These are phyloP conservation scores for Stenchaetothrips biformis DNA, from an alignment of 2,888 invertebrate species.

Conservation along the genomic window DNA sequence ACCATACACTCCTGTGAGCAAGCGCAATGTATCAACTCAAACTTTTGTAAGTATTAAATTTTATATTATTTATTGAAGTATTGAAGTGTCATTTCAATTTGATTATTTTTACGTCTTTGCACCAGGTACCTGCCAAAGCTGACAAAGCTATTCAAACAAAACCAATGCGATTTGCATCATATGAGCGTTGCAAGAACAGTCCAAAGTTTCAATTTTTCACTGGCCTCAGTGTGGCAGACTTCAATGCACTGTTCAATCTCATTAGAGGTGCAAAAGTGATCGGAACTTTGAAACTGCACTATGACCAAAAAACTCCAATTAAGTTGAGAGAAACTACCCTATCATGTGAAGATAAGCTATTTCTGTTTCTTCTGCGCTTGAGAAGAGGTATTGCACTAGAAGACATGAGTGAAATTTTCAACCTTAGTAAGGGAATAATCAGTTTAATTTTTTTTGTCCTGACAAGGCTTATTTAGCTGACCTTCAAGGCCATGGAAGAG, in stretches of 20 bases:
- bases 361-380: too few relatives aligned
- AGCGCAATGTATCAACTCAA: too few relatives aligned
- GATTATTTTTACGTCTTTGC: too few relatives aligned
- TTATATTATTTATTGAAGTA: too few relatives aligned
- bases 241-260: neutral
- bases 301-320: neutral
- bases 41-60: too few relatives aligned
- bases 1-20: too few relatives aligned
- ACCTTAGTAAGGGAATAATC: neutral
- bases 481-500: neutral
- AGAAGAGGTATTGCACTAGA: neutral
- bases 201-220: neutral
- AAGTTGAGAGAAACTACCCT: neutral
- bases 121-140: too few relatives aligned
- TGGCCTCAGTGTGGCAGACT: neutral
- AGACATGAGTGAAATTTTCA: neutral
- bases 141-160: neutral
- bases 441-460: neutral
- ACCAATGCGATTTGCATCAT: too few relatives aligned
- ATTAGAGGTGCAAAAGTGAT: neutral
- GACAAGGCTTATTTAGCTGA: neutral
- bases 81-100: too few relatives aligned
- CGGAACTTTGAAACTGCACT: neutral
- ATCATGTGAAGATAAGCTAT: neutral
- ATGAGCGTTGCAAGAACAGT: too few relatives aligned